phyloP scores from a whole-genome alignment of 2,888 invertebrate species.

The Lordiphosa andalusiaca region DNA sequence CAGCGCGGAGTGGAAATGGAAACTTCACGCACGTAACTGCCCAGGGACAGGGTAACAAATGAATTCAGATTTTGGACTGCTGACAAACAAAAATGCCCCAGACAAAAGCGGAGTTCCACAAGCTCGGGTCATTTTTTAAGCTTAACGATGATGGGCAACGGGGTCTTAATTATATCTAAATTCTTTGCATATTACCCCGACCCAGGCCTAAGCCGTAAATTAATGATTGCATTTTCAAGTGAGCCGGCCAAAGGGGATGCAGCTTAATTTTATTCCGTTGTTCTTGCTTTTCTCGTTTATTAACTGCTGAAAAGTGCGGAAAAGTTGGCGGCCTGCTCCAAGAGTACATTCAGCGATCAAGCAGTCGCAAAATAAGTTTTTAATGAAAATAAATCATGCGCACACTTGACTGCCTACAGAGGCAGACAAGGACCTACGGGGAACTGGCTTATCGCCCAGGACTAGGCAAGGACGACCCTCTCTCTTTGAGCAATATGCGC shows the following conservation, averaged over 20 bases:
- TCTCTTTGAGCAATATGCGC: constrained; percentile 16
- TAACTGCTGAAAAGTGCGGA: constrained; percentile 25
- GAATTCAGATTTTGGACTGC: constrained; percentile 40
- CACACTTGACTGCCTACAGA: constrained; percentile 44
- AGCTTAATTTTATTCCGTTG: constrained; percentile 24
- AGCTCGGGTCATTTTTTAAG: constrained; percentile 47
- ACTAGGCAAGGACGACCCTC: constrained; percentile 17
- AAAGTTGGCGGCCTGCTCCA: constrained; percentile 39
- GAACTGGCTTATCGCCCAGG: constrained; percentile 26
- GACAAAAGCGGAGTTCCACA: constrained; percentile 18
- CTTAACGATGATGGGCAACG: constrained; percentile 29
- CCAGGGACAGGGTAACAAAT: constrained; percentile 47
- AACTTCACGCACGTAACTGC: constrained; percentile 32
- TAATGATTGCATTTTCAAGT: constrained; percentile 62
- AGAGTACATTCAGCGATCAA: constrained; percentile 42
- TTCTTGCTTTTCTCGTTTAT: constrained; percentile 35
- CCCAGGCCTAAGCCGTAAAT: constrained; percentile 58
- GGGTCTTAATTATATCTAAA: constrained; percentile 57
- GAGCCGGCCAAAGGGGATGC: constrained; percentile 25
- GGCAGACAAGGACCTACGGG: constrained; percentile 18
- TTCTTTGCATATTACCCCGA: constrained; percentile 46
- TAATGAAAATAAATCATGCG: constrained; percentile 66
- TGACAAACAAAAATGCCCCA: constrained; percentile 37
- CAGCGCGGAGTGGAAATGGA: constrained; percentile 21
- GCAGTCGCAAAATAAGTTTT: constrained; percentile 49